phyloP scores from a whole-genome alignment of 2,113 vertebrate species.

The Anseranas semipalmata region DNA sequence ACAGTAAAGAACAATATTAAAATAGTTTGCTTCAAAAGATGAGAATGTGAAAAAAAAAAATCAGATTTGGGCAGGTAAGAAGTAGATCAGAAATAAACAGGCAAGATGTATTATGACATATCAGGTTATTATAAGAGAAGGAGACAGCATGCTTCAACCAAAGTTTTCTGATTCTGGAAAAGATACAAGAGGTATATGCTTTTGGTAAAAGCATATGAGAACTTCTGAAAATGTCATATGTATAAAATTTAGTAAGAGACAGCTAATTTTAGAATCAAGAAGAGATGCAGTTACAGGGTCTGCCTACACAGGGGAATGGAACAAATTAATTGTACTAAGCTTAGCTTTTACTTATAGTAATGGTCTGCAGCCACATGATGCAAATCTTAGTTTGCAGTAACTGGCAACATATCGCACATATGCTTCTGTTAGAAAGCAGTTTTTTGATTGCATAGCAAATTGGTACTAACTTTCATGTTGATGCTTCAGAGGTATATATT shows the following conservation, averaged over 20 bases:
- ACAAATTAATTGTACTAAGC: not conserved
- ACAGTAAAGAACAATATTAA: not conserved
- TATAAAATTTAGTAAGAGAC: not conserved
- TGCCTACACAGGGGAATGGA: not conserved
- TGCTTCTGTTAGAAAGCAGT: not conserved
- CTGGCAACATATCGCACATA: not conserved
- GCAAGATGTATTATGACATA: not conserved
- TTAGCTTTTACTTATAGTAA: not conserved
- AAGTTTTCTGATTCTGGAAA: not conserved
- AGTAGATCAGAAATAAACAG: not conserved
- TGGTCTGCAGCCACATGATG: not conserved
- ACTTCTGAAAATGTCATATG: accelerated
- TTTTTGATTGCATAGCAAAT: not conserved
- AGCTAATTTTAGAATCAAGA: not conserved
- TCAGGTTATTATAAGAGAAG: not conserved
- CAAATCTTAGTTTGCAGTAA: not conserved
- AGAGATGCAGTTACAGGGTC: not conserved
- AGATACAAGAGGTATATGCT: not conserved
- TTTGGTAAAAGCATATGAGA: not conserved
- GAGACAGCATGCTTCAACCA: not conserved
- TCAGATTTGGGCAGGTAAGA: not conserved
- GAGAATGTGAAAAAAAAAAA: not conserved
- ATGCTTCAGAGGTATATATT: not conserved
- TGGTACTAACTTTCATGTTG: not conserved
- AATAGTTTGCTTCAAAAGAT: not conserved